phyloP scores from a whole-genome alignment of 2,888 invertebrate species.

The Camptogramma bilineatum region DNA sequence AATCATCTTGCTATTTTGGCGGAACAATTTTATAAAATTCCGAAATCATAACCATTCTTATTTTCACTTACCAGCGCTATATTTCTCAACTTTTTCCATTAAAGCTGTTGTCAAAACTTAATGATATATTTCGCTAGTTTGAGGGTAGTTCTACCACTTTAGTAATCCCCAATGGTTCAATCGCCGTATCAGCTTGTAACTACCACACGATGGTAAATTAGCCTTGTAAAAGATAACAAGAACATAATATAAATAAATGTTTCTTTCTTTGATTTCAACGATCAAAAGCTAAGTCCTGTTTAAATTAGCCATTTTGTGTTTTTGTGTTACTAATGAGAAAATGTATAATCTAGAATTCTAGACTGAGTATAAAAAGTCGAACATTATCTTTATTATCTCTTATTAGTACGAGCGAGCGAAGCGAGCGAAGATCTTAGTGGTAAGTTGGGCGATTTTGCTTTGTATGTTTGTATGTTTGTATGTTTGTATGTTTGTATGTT shows the following conservation, averaged over 20 bases:
- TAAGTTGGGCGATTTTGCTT: too few species aligned
- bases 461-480: too few species aligned
- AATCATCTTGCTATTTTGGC: too few species aligned
- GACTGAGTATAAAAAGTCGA: too few species aligned
- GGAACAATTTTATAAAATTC: constrained; percentile 2
- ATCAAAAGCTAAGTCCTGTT: not conserved
- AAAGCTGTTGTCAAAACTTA: constrained; percentile 66
- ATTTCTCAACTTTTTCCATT: constrained; percentile 69
- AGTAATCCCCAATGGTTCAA: constrained; percentile 41
- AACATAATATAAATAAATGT: not conserved
- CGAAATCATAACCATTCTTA: constrained; percentile 33
- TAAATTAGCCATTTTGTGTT: not conserved
- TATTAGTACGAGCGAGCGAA: too few species aligned
- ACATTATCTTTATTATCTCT: too few species aligned
- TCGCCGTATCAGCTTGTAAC: constrained; percentile 45
- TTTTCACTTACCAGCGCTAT: constrained; percentile 57
- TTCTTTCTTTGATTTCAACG: not conserved
- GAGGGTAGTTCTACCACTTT: constrained; percentile 57
- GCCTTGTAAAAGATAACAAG: constrained; percentile 22
- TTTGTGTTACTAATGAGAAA: not conserved
- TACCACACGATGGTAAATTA: constrained; percentile 34
- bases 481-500: too few species aligned
- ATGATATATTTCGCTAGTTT: constrained; percentile 68
- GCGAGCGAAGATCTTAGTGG: too few species aligned
- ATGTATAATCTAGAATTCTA: not conserved